Evolutionary conservation across 2,888 invertebrate genomes (phyloP), one percentile per base, ranked within the genome.

Genomic region (Cheilosia urbana): DNA sequence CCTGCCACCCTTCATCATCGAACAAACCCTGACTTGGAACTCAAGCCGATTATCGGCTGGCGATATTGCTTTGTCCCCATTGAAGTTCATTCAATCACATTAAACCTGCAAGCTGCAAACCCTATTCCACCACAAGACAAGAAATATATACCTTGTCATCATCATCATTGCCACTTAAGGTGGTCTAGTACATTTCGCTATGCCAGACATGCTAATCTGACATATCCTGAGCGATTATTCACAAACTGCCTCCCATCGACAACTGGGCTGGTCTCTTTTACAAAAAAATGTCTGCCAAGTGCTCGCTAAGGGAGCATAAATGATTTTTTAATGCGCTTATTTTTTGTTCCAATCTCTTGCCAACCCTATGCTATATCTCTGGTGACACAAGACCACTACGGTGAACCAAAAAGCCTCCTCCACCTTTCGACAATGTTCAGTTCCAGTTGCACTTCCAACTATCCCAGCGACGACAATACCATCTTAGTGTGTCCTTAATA

Each of bases 191-290:
- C 57, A 27, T 37, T 75, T 57, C 17, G 24, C 47, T 19, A 37
- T 65, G 51, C 75, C 66, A 76, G 75, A 76, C 75, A 75, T 58
- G 47, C 47, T 66, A 66, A 75, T 75, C 75, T 58, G 21, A 49
- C 49, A 49, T 66, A 37, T 66, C 65, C 58, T 40, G 40, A 40
- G 24, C 27, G 49, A 75, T 66, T 75, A 58, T 75, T 75, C 58
- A 58, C 40, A 45, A 75, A 58, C 58, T 30, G 40, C 47, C 65
- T 40, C 47, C 9, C n/a, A 27, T n/a, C 60, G 19, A 37, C 60
- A 49, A 27, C 49, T 17, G 27, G 49, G 40, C 21, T 19, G 13
- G 9, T 21, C 5, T 42, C 15, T 42, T 53, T 15, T 53, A 15
- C 40, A 53, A 73, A 15, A 30, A 53, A 73, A 73, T 45, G 62